Base-by-base conservation (phyloP, 2,888 invertebrate species). In the Aproaerema taeniolella region DNA sequence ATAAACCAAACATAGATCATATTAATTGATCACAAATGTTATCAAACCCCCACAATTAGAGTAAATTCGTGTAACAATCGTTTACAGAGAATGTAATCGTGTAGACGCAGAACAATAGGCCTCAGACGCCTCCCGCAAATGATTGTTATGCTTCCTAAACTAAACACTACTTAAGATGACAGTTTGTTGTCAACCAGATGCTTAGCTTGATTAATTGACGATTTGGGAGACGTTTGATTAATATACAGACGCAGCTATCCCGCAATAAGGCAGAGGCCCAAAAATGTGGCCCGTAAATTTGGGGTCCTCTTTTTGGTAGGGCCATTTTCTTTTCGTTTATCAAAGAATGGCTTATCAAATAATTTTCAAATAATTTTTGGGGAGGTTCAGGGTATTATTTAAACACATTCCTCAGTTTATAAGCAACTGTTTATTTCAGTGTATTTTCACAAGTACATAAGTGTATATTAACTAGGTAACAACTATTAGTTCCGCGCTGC, bases 161-260 rank as follows among this genome's bases (percentile, higher is more conserved):
- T 76, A 82, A 82, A 79, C 73, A 79, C 78, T 80, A 78, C 75
- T 82, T 81, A 80, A 73, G 69, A 72, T 73, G 83, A 82, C 85
- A 83, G 77, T 73, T 67, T 58, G 65, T 75, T 83, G 85, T 82
- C 85, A 79, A 73, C 72, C 74, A 80, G 79, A 80, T 76, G 80
- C 80, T 82, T 80, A 76, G 76, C 76, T 73, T 85, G 85, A 86
- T 83, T 83, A 82, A 85, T 85, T 68, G 82, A 63, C 74, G 74
- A 79, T 80, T 80, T 70, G 68, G 71, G 67, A 71, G 55, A 64
- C 59, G 53, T 62, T 62, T 76, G 75, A 82, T 80, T 82, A 81
- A 76, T 79, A 77, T 68, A 68, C 61, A 69, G 67, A 11, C 41
- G 24, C 31, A 17, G 30, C 7, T 26, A 45, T 41, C 37, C 45